Conservation (phyloP, 37 sponge, comb jelly and placozoan species). For the Bolinopsis microptera region DNA sequence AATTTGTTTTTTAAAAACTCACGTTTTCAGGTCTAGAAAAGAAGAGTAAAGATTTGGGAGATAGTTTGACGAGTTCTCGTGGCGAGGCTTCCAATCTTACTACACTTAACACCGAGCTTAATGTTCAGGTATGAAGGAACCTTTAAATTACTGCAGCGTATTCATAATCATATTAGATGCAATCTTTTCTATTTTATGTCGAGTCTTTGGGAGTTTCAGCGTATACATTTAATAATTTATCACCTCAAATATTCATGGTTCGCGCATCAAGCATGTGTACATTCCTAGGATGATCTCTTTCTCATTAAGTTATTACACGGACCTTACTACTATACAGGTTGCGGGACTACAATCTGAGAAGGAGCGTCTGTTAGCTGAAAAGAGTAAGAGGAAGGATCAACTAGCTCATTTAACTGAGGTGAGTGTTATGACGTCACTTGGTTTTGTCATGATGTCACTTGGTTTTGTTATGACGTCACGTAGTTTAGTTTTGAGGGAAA, state of each 20-base stretch:
- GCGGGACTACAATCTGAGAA: conserved; percentile 10
- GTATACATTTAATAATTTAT: too few relatives aligned
- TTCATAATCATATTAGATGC: too few relatives aligned
- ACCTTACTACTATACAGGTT: too few relatives aligned
- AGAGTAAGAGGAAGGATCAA: conserved; percentile 52
- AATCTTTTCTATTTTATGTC: too few relatives aligned
- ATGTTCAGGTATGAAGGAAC: background rate
- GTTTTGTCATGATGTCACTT: background rate
- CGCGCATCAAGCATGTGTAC: too few relatives aligned
- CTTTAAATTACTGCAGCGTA: too few relatives aligned
- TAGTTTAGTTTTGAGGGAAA: background rate
- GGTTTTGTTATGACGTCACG: background rate
- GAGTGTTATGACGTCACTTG: background rate
- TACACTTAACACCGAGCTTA: conserved; percentile 18
- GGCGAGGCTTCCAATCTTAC: background rate
- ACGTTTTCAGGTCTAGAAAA: conserved; percentile 65
- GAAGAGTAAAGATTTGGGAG: conserved; percentile 25
- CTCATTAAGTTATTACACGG: too few relatives aligned
- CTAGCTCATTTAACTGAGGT: conserved; percentile 29
- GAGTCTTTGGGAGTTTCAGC: too few relatives aligned
- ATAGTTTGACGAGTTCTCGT: background rate
- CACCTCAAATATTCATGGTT: too few relatives aligned
- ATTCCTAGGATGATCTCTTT: too few relatives aligned
- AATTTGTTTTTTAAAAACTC: too few relatives aligned
- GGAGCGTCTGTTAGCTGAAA: conserved; percentile 48